Percentiles rank a stretch among this genome's conserved stretches.
phyloP scores from a whole-genome alignment of 2,113 vertebrate species.

The Peromyscus maniculatus region DNA sequence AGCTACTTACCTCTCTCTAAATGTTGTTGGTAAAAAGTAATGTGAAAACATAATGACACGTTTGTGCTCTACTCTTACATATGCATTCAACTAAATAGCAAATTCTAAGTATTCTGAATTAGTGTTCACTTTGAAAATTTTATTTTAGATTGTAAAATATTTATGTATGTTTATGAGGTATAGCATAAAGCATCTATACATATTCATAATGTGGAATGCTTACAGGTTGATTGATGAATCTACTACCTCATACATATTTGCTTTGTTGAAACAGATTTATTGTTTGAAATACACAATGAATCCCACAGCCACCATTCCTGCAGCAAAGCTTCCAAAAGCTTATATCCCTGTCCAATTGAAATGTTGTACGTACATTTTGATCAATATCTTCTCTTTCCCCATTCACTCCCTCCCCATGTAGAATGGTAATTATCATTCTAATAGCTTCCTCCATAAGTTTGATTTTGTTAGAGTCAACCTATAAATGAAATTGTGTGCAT shows the following conservation, averaged over 20 bases:
- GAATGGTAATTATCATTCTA: not conserved
- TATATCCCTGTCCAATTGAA: not conserved
- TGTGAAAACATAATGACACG: slow-evolving; percentile 40
- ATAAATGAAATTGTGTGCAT: not conserved
- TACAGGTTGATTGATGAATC: not conserved
- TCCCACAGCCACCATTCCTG: not conserved
- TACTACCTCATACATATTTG: not conserved
- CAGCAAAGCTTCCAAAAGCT: not conserved
- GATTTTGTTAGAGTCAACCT: not conserved
- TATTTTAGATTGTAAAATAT: not conserved
- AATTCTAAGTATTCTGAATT: not conserved
- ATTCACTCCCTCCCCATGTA: not conserved
- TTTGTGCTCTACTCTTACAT: slow-evolving; percentile 37
- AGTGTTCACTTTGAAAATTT: not conserved
- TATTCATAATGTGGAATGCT: not conserved
- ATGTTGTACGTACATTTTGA: not conserved
- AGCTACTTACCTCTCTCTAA: not conserved
- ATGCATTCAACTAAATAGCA: not conserved
- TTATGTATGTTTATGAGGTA: not conserved
- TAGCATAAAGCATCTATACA: not conserved
- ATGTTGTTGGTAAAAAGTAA: not conserved
- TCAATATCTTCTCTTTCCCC: not conserved
- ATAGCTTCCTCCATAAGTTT: not conserved
- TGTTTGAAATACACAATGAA: not conserved
- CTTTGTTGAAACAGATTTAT: not conserved